These are phyloP conservation scores for Anguilla rostrata DNA, from an alignment of 2,113 vertebrate genomes.

Conservation along the genomic window DNA sequence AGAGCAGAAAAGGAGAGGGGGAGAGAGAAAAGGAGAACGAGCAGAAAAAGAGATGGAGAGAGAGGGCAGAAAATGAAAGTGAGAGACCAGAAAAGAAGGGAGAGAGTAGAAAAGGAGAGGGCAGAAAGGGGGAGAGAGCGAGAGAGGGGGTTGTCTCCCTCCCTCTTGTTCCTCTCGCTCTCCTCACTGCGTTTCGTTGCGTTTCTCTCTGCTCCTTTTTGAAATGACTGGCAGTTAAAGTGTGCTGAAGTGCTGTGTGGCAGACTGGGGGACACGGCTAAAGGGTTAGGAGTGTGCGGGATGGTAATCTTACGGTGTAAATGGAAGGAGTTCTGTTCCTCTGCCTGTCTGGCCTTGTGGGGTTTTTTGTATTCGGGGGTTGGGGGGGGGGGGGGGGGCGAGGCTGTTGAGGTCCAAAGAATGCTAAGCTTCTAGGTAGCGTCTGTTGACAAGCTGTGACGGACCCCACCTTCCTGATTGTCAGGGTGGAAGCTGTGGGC, in stretches of 20 bases:
- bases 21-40: too few relatives aligned
- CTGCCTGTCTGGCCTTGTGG: not conserved
- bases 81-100: too few relatives aligned
- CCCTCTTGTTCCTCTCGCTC: not conserved
- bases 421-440: not conserved
- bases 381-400: too few relatives aligned
- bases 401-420: too few relatives aligned
- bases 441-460: too few relatives aligned
- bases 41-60: not conserved
- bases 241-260: not conserved
- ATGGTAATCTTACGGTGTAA: slow-evolving; percentile 13
- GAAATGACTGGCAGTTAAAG: slow-evolving; percentile 5
- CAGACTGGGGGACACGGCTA: not conserved
- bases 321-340: not conserved
- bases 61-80: not conserved
- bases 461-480: too few relatives aligned
- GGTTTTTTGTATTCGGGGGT: not conserved
- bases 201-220: not conserved
- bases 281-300: not conserved
- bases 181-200: not conserved
- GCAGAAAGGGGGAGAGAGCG: not conserved
- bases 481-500: not conserved
- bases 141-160: not conserved
- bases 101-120: not conserved
- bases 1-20: too few relatives aligned